Percentiles rank a stretch among this genome's conserved stretches.
Conservation (phyloP, 2,888 invertebrate species). For the Netelia melanura region DNA sequence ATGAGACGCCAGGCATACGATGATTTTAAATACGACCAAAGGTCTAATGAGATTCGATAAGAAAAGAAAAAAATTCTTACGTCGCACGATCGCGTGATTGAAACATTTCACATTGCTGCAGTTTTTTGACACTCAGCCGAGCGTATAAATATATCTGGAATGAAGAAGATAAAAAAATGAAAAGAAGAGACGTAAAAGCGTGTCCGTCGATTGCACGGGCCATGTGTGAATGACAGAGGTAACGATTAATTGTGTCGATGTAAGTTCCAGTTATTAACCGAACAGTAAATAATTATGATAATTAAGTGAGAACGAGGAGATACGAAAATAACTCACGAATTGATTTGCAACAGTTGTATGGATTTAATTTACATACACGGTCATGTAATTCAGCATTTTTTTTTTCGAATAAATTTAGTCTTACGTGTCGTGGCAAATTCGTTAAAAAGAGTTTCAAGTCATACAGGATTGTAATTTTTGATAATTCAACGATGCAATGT, state of each 20-base stretch:
- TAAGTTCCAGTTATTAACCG: constrained; percentile 60
- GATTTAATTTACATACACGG: neutral
- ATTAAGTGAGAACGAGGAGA: constrained; percentile 1
- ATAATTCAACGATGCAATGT: neutral
- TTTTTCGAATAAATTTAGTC: neutral
- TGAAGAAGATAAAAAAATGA: neutral
- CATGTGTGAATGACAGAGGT: constrained; percentile 52
- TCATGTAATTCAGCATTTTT: neutral
- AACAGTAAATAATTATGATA: constrained; percentile 39
- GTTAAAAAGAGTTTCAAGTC: neutral
- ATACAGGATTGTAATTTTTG: neutral
- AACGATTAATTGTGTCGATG: constrained; percentile 49
- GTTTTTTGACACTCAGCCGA: constrained; percentile 47
- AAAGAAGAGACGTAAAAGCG: constrained; percentile 14
- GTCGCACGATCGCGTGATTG: constrained; percentile 7
- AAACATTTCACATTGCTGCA: constrained; percentile 35
- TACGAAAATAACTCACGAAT: constrained; percentile 17
- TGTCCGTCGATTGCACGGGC: constrained; percentile 29
- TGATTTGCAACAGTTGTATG: neutral
- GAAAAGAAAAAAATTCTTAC: neutral
- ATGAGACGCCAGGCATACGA: constrained; percentile 28
- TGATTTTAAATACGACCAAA: constrained; percentile 49
- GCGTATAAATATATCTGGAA: constrained; percentile 5
- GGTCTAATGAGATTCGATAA: constrained; percentile 1
- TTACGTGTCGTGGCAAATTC: neutral